Evolutionary conservation across 2,888 invertebrate genomes (phyloP), one percentile per base, ranked within the genome.

Genomic region (Caenorhabditis sp.): DNA sequence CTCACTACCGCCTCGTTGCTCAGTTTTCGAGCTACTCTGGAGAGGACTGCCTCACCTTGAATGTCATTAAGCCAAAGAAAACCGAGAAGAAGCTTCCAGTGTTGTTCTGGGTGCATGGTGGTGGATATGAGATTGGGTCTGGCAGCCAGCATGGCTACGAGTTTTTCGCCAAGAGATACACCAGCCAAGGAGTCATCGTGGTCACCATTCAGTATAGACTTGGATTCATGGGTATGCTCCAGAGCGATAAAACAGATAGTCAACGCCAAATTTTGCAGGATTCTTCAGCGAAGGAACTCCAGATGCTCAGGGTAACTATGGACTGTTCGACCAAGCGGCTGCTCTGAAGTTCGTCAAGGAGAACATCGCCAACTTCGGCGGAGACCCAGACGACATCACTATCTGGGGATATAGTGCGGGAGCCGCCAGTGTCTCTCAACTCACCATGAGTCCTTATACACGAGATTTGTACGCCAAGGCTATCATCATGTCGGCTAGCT

Each of bases 61-160:
- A 98, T 92, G 94, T 98, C 73, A 97, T 95, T 14, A 74, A 70
- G n/a, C 86, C 86, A 3, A 82, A 85, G 47, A 77, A 59, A 38
- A 64, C 69, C 22, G 79, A 85, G 28, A 84, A 85, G 28, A 84
- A 80, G 12, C 96, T 95, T 93, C 96, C 97, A 0, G 97, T 97
- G 0, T 96, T 97, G 95, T 94, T 98, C 68, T 97, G 97, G 93
- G 96, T 97, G 87, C 97, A 97, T 92, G 97, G 97, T 0, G 97
- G 97, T 0, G 96, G 97, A 92, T 97, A 96, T 93, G 94, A 95
- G 24, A 95, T 95, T 64, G 97, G 97, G 38, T 87, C 89, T 2
- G 84, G 90, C 0, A 70, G 81, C 26, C 85, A 88, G 24, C 90
- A 89, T 81, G 86, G 88, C 22, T 89, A 86, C 58, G 68, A 86